phyloP scores from a whole-genome alignment of 2,888 invertebrate species.

The Zaprionus obscuricornis region DNA sequence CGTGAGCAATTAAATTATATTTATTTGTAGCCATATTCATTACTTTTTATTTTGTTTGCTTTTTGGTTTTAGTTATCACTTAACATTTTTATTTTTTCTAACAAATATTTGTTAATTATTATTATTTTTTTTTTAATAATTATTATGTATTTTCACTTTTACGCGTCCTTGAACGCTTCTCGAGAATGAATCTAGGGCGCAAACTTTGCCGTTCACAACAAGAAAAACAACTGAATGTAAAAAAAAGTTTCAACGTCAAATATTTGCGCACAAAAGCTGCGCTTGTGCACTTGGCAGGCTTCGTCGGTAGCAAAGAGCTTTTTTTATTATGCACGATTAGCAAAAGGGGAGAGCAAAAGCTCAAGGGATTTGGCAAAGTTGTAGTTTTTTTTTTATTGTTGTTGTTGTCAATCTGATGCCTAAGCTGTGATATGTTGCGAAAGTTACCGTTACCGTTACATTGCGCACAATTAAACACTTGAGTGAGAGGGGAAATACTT shows the following conservation, averaged over 20 bases:
- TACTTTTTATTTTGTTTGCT: no score
- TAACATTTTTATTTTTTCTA: no score
- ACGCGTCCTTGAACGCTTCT: conserved; percentile 22
- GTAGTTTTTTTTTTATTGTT: no score
- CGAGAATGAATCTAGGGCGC: conserved; percentile 11
- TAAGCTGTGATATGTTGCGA: conserved; percentile 7
- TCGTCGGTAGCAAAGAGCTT: conserved; percentile 45
- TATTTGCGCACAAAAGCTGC: conserved; percentile 56
- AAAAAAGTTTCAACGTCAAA: conserved; percentile 40
- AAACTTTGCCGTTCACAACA: conserved; percentile 43
- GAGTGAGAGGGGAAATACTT: conserved; percentile 33
- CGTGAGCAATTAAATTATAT: no score
- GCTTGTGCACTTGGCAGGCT: conserved; percentile 57
- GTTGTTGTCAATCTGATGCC: conserved; percentile 18
- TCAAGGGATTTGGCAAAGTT: conserved; percentile 44
- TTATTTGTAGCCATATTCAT: no score
- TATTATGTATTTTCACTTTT: conserved; percentile 22
- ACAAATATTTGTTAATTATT: conserved; percentile 1
- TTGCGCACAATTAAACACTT: conserved; percentile 44
- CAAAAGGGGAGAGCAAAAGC: conserved; percentile 30
- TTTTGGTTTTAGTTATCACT: no score
- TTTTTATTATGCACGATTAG: conserved; percentile 19
- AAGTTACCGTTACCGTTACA: conserved; percentile 46
- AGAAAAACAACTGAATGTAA: conserved; percentile 57
- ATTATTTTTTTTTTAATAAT: no score